Evolutionary conservation across 2,888 invertebrate species (phyloP).

Genomic region (Conistra vaccinii): DNA sequence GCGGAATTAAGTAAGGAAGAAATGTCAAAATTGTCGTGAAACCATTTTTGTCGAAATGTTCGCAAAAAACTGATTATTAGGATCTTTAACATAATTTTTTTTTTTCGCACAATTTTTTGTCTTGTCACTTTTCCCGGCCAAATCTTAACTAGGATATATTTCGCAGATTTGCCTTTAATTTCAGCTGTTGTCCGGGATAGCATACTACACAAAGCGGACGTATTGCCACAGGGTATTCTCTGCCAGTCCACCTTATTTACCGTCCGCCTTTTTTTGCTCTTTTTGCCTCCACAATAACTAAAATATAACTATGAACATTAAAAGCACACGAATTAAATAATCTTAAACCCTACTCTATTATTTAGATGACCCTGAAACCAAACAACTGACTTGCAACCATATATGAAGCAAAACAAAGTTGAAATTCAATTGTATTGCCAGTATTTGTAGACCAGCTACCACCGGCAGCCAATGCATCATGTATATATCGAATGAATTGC

Average conservation of each 20-base stretch:
- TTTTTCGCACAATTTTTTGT: too few relatives aligned
- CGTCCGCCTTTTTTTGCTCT: constrained; percentile 2
- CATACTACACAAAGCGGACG: neutral
- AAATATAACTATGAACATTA: constrained; percentile 33
- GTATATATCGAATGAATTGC: constrained; percentile 76
- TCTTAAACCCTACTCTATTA: constrained; percentile 52
- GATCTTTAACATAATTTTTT: too few relatives aligned
- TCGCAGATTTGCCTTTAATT: too few relatives aligned
- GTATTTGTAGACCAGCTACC: constrained; percentile 54
- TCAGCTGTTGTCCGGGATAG: too few relatives aligned
- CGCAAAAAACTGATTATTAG: too few relatives aligned
- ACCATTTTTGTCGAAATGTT: too few relatives aligned
- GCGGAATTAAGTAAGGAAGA: too few relatives aligned
- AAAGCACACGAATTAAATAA: constrained; percentile 58
- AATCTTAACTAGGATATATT: too few relatives aligned
- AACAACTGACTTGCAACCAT: constrained; percentile 15
- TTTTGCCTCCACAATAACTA: constrained; percentile 14
- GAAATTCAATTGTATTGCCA: constrained; percentile 31
- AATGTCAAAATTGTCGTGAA: too few relatives aligned
- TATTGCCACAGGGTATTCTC: neutral
- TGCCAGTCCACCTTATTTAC: neutral
- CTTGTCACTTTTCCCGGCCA: too few relatives aligned
- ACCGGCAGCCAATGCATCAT: constrained; percentile 75
- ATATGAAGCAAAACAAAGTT: constrained; percentile 28
- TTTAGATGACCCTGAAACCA: constrained; percentile 24